Percentiles rank a stretch among this genome's conserved stretches.
These are phyloP conservation scores for Maniola jurtina DNA, from an alignment of 1,140 invertebrate species.

Conservation along the genomic window DNA sequence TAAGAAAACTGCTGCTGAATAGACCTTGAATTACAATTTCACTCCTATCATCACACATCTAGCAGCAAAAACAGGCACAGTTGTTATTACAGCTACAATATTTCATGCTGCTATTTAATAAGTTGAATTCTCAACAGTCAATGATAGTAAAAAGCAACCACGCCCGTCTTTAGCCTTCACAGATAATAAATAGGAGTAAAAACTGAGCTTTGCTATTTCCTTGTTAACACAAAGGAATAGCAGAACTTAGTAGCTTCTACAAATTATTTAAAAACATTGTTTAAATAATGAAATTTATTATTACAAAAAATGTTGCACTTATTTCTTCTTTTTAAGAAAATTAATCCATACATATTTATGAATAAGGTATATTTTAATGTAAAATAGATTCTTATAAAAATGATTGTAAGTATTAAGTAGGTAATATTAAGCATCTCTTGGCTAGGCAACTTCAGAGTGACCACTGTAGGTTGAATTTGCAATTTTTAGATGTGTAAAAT, in stretches of 20 bases:
- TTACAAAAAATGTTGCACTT: no score
- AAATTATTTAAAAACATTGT: no score
- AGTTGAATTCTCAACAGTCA: conserved; percentile 25
- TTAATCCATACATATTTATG: no score
- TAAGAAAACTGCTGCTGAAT: neutral
- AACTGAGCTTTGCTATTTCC: conserved; percentile 14
- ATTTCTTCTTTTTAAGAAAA: no score
- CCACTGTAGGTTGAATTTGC: no score
- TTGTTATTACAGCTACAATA: conserved; percentile 11
- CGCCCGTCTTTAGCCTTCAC: conserved; percentile 33
- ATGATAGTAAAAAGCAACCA: conserved; percentile 42
- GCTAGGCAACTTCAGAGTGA: no score
- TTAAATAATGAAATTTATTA: no score
- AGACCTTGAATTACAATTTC: conserved; percentile 8
- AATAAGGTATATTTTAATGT: no score
- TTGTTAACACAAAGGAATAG: neutral
- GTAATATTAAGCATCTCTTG: no score
- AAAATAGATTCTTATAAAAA: no score
- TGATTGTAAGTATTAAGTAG: no score
- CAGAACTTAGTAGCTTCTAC: neutral
- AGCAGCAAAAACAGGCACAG: conserved; percentile 8
- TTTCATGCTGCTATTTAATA: conserved; percentile 28
- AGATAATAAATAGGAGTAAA: conserved; percentile 26
- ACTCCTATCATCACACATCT: conserved; percentile 5
- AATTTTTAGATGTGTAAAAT: no score